phyloP scores from a whole-genome alignment of 2,888 invertebrate genomes.

The Lutraria lutraria region DNA sequence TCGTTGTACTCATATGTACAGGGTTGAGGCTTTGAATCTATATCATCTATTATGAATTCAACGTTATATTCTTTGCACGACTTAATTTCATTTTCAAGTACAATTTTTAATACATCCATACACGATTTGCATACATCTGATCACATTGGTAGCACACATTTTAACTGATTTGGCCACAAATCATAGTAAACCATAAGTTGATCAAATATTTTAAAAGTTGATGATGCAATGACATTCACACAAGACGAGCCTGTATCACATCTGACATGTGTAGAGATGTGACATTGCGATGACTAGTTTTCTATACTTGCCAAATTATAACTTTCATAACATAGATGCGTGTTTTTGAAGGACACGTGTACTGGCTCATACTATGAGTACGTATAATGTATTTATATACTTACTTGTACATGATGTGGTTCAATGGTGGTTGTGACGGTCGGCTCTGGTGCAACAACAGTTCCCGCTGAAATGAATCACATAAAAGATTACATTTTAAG shows the following conservation, averaged over 20 bases:
- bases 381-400: neutral
- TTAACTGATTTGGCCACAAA: too few species aligned
- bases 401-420: neutral
- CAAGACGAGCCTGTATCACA: neutral
- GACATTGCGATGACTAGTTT: neutral
- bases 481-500: too few species aligned
- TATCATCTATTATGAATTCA: too few species aligned
- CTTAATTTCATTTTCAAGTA: too few species aligned
- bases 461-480: slow-evolving; percentile 10
- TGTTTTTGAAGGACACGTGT: neutral
- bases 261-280: neutral
- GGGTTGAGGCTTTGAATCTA: too few species aligned
- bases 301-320: neutral
- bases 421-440: neutral
- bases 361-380: neutral
- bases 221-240: neutral
- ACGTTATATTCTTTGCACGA: too few species aligned
- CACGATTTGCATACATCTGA: too few species aligned
- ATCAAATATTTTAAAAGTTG: too few species aligned
- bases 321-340: neutral
- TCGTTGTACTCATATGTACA: too few species aligned
- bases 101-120: too few species aligned
- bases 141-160: too few species aligned
- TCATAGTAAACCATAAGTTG: too few species aligned
- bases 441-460: neutral